Conservation (phyloP, 53 echinoderm and acorn worm species). For the Crossaster papposus region DNA sequence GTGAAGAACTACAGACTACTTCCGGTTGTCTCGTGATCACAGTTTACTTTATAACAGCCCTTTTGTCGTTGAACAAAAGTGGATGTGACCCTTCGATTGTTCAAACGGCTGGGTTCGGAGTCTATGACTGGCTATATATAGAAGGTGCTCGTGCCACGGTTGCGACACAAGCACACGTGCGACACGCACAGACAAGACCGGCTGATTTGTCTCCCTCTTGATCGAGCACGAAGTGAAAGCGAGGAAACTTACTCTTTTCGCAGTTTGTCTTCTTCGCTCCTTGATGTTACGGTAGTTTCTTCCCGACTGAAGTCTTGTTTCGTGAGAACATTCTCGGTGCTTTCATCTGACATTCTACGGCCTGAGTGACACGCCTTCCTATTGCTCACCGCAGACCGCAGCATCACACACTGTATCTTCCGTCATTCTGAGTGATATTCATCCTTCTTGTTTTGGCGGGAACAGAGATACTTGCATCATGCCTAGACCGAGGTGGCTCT, state of each 20-base stretch:
- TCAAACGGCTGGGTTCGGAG: conserved; percentile 13
- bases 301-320: too few species aligned
- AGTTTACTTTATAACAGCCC: neutral
- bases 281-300: too few species aligned
- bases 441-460: neutral
- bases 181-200: neutral
- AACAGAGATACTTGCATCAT: neutral
- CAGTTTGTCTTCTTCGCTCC: too few species aligned
- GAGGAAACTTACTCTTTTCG: neutral
- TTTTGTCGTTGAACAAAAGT: conserved; percentile 2
- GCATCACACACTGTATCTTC: too few species aligned
- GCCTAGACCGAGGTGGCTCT: conserved; percentile 33
- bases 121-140: conserved; percentile 46
- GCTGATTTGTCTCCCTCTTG: neutral
- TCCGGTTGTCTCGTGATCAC: neutral
- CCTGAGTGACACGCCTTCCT: too few species aligned
- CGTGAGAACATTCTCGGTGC: too few species aligned
- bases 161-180: conserved; percentile 57
- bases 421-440: neutral
- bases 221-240: neutral
- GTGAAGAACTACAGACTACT: neutral
- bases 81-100: conserved; percentile 12
- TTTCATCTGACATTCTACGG: too few species aligned
- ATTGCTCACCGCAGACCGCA: too few species aligned
- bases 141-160: conserved; percentile 13